phyloP scores from a whole-genome alignment of 2,113 vertebrate genomes.

The Ursus arctos region DNA sequence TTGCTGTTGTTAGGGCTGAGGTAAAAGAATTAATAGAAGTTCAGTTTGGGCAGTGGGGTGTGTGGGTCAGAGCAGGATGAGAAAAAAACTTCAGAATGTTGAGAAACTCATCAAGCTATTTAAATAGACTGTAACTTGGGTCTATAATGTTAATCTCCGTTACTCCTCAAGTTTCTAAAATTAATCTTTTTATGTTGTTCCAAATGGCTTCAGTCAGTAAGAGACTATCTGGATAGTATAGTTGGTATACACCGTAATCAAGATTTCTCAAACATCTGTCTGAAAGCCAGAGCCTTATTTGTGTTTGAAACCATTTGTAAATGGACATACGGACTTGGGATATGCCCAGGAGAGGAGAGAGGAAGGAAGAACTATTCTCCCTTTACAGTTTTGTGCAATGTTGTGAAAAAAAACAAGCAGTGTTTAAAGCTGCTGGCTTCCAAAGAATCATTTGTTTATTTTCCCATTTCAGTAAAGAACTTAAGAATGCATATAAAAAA shows the following conservation, averaged over 20 bases:
- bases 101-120: neutral
- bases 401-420: neutral
- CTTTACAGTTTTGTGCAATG: neutral
- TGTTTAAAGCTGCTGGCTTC: neutral
- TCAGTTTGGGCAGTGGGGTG: slow-evolving; percentile 37
- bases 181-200: neutral
- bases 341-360: neutral
- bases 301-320: neutral
- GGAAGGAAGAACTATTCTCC: neutral
- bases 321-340: neutral
- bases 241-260: neutral
- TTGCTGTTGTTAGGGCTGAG: neutral
- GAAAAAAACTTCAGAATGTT: neutral
- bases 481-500: neutral
- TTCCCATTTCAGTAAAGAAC: slow-evolving; percentile 4
- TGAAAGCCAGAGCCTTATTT: neutral
- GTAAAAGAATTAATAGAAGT: slow-evolving; percentile 45
- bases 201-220: neutral
- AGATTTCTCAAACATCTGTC: neutral
- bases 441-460: neutral
- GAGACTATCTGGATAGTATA: neutral
- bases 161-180: neutral
- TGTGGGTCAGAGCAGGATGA: neutral
- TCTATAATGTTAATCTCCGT: neutral
- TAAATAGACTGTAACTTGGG: neutral